Evolutionary conservation across 2,113 vertebrate species (phyloP).

Genomic region (Ranitomeya imitator): DNA sequence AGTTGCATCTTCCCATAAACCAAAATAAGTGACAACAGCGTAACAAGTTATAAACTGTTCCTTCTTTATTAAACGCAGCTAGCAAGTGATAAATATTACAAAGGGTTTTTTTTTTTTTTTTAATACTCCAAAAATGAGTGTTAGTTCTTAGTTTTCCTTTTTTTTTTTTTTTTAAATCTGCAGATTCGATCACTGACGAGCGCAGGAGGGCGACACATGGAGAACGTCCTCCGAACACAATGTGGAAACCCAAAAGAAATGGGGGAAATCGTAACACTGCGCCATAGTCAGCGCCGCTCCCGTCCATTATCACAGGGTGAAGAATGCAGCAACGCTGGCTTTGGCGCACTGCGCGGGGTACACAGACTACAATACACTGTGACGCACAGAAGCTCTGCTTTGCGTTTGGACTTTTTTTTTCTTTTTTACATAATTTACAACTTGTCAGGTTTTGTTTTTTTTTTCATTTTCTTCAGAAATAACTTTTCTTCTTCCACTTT

Average conservation of each 20-base stretch:
- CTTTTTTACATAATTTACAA: constrained; percentile 95
- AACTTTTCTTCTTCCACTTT: constrained; percentile 67
- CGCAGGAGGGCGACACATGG: not conserved
- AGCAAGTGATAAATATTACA: constrained; percentile 99
- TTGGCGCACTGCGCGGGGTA: constrained; percentile 88
- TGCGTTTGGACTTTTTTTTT: constrained; percentile 75
- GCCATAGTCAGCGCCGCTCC: constrained; percentile 74
- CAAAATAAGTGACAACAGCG: constrained; percentile 56
- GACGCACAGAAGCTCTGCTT: constrained; percentile 85
- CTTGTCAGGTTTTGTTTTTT: constrained; percentile 67
- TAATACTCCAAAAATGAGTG: constrained; percentile 94
- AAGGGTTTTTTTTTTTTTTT: constrained; percentile 78
- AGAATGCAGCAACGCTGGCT: constrained; percentile 65
- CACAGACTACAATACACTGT: constrained; percentile 94
- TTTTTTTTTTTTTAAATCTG: constrained; percentile 56
- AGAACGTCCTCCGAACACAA: constrained; percentile 75
- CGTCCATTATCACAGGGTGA: not conserved
- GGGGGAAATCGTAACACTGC: constrained; percentile 75
- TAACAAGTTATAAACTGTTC: constrained; percentile 83
- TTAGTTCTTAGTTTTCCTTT: constrained; percentile 84
- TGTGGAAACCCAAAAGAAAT: constrained; percentile 77
- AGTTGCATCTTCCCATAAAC: not conserved
- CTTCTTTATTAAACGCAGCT: constrained; percentile 99
- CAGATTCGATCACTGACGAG: constrained; percentile 64
- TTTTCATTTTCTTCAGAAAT: constrained; percentile 86